These are phyloP conservation scores for Prunella himalayana DNA, from an alignment of 2,113 vertebrate species.

Conservation along the genomic window DNA sequence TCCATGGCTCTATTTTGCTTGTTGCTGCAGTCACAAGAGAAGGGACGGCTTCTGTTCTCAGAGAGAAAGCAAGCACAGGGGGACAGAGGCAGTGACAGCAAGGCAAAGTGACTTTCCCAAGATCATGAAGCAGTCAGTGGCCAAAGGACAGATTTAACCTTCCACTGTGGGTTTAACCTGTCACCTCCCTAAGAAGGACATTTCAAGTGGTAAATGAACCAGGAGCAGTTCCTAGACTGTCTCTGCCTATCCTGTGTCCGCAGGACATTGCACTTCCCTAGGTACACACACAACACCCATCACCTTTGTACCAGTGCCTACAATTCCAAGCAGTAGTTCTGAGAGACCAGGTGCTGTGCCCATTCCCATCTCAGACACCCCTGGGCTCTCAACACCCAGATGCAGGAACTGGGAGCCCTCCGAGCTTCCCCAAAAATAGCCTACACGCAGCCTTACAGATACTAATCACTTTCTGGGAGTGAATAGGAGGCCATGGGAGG, in stretches of 20 bases:
- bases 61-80: background rate
- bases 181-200: background rate
- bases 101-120: background rate
- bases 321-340: background rate
- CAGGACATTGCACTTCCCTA: background rate
- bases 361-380: background rate
- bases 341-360: background rate
- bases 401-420: background rate
- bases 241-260: rapidly evolving
- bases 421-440: background rate
- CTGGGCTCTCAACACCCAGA: background rate
- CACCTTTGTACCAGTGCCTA: background rate
- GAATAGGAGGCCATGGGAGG: background rate
- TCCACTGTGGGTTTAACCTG: background rate
- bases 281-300: background rate
- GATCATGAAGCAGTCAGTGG: background rate
- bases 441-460: background rate
- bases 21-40: background rate
- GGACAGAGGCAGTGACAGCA: background rate
- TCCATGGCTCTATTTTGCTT: background rate
- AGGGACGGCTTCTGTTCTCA: background rate
- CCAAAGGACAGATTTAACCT: background rate
- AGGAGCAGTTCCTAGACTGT: background rate
- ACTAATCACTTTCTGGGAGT: background rate
- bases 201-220: background rate